Base-by-base conservation (phyloP, 2,113 vertebrate genomes). In the Glareola pratincola region DNA sequence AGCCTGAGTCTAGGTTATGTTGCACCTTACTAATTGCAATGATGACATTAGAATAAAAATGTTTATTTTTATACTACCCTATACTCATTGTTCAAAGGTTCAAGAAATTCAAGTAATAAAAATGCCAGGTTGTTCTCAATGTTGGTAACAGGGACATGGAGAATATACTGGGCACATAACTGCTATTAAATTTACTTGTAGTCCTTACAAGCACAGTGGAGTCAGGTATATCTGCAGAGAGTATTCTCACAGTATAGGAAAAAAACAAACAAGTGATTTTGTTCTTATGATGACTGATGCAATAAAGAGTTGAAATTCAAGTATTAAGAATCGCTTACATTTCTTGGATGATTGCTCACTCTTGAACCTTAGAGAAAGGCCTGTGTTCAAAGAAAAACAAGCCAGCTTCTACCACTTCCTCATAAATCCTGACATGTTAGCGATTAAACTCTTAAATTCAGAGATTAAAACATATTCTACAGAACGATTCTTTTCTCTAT, bases 341-440 rank as follows among this genome's bases (percentile, higher is more conserved):
- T 27, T 47, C 37, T 96, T 79, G 53, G 60, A 88, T 51, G 29
- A 68, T 21, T 59, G 30, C 48, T 97, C 32, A 78, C 78, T 84
- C 69, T 82, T 71, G 10, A 62, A 79, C 66, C 71, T 29, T 7
- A 62, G 54, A 84, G 75, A 95, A 92, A 94, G 96, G n/a, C 63
- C 54, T 12, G 9, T 83, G 29, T 68, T 93, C 50, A 96, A 94
- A 94, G 10, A 80, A 91, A 96, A 92, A 88, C 39, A 94, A 95
- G 37, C 69, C 54, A 79, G 12, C 17, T 43, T 53, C 53, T 94
- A 94, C 83, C 64, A 76, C 41, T 94, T 97, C 56, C 73, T 94
- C 83, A 57, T 95, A 97, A 97, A 96, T 95, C 80, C 91, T 77
- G 84, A 86, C 60, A 72, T 78, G 59, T 96, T 84, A 82, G 53